Evolutionary conservation across 1,140 invertebrate species (phyloP).

Genomic region (Phymorhynchus buccinoides): DNA sequence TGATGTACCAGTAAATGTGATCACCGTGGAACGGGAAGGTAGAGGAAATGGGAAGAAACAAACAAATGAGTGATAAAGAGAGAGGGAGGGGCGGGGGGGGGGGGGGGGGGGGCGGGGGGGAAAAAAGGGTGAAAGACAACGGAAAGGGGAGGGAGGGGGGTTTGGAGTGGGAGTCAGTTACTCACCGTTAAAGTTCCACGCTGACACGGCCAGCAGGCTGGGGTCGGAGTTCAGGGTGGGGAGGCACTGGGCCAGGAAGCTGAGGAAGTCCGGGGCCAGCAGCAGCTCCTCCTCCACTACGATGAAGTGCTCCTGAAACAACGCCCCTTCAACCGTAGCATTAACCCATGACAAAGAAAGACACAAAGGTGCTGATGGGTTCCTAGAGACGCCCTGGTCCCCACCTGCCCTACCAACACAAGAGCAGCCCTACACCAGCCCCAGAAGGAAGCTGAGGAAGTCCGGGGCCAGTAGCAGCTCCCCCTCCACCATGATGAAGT

Average conservation of each 20-base stretch:
- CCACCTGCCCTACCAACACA: too few relatives aligned
- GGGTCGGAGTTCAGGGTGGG: slow-evolving; percentile 69
- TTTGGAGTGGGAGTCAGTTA: not conserved
- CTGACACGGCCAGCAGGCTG: slow-evolving; percentile 72
- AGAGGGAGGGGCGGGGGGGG: too few relatives aligned
- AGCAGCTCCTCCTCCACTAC: slow-evolving; percentile 76
- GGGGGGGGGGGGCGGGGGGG: too few relatives aligned
- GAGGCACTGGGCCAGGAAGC: slow-evolving; percentile 73
- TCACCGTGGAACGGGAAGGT: too few relatives aligned
- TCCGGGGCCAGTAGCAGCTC: slow-evolving; percentile 75
- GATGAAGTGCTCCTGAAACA: slow-evolving; percentile 71
- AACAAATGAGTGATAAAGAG: too few relatives aligned
- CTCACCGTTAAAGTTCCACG: slow-evolving; percentile 76
- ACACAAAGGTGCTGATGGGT: too few relatives aligned
- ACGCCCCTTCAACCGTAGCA: not conserved
- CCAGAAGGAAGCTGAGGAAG: slow-evolving; percentile 75
- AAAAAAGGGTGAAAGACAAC: too few relatives aligned
- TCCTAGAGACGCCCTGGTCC: too few relatives aligned
- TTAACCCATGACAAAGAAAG: not conserved
- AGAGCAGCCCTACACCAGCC: too few relatives aligned
- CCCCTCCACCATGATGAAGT: slow-evolving; percentile 75
- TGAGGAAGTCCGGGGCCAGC: slow-evolving; percentile 75
- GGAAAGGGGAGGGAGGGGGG: not conserved
- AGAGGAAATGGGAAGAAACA: too few relatives aligned
- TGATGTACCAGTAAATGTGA: too few relatives aligned